Base-by-base conservation (phyloP, 1,140 invertebrate genomes). In the Drosophila murphyi region DNA sequence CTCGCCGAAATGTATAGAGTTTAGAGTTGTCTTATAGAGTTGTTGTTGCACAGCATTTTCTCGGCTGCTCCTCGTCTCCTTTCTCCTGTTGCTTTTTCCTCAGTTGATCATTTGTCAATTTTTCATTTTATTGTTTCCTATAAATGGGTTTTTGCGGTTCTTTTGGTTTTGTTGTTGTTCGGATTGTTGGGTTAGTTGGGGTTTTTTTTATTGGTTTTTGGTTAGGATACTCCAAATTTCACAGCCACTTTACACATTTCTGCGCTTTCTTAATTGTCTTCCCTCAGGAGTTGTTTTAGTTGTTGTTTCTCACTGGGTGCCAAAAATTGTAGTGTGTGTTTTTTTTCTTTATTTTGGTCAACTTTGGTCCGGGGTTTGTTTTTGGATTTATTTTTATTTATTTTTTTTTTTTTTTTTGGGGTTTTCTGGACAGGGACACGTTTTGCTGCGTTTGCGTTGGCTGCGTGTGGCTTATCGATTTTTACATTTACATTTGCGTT, bases 391-490 rank as follows among this genome's bases (percentile, higher is more conserved):
- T n/a, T n/a, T n/a, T n/a, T n/a, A n/a, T n/a, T n/a, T n/a, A n/a
- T 62, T 47, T 62, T 52, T 51, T 47, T 69, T 55, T 10, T 12
- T 32, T 41, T 57, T 59, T 55, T 50, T 31, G n/a, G 52, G 20
- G 20, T 2, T 20, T 20, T 20, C 43, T 76, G 72, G 76, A 83
- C 81, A 83, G 77, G 82, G 82, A 79, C 82, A 86, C 82, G 82
- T 82, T 78, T 82, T 78, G 83, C 82, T 85, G 77, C 78, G 83
- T 88, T 87, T 75, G 80, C 83, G 77, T 77, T 87, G 80, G 80
- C 85, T 88, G 83, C 85, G 85, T 89, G 80, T 88, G 85, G 83
- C 82, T 89, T 88, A 88, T 88, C 85, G 83, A 88, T 88, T 88
- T 88, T 88, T 88, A 88, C 86, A 88, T 88, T 88, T 80, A 80